A percentile compares a stretch with the other conserved stretches of the same genome.
phyloP scores from a whole-genome alignment of 2,113 vertebrate species.

The Triplophysa siluroides region DNA sequence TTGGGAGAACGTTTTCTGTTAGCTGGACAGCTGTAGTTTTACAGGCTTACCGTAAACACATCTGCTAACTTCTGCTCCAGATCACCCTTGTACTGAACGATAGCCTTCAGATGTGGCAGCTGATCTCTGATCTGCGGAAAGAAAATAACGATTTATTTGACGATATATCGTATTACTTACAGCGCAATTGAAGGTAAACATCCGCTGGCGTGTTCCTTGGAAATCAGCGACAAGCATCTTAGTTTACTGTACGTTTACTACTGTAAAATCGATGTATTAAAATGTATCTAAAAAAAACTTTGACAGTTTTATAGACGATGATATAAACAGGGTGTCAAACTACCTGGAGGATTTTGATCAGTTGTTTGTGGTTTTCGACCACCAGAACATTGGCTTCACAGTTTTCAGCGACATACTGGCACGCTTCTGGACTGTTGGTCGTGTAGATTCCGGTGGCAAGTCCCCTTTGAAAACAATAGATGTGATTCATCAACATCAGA shows the following conservation, averaged over 20 bases:
- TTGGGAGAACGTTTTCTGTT: no score
- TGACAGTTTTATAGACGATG: neutral
- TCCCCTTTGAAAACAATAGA: constrained; percentile 63
- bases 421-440: constrained; percentile 76
- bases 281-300: no score
- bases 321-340: neutral
- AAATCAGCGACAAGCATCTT: no score
- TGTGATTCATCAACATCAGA: neutral
- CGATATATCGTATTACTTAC: no score
- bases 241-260: no score
- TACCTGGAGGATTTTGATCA: constrained; percentile 78
- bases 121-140: constrained; percentile 72
- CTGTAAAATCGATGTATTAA: no score
- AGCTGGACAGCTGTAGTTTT: no score
- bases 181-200: no score
- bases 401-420: constrained; percentile 72
- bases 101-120: constrained; percentile 78
- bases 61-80: constrained; percentile 68
- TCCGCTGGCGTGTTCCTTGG: no score
- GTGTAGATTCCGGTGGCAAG: constrained; percentile 77
- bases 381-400: constrained; percentile 75
- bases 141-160: neutral
- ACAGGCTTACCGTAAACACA: constrained; percentile 71
- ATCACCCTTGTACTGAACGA: constrained; percentile 78
- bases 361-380: constrained; percentile 78